Base-by-base conservation (phyloP, 2,113 vertebrate genomes). In the Psittacara wagleri region DNA sequence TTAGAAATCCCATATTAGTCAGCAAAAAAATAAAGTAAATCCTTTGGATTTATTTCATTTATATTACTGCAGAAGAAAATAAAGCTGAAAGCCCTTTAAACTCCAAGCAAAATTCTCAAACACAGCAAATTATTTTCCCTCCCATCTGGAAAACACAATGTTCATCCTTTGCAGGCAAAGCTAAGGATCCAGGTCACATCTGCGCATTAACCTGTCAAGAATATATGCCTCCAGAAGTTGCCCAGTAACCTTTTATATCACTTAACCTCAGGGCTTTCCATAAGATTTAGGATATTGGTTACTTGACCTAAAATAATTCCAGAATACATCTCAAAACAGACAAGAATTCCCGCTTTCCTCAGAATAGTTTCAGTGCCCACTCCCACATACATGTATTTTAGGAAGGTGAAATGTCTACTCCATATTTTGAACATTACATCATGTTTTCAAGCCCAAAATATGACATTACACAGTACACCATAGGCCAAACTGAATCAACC, bases 161-260 rank as follows among this genome's bases (percentile, higher is more conserved):
- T 67, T 79, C 77, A 17, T 78, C 80, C 57, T 80, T 39, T 64
- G 15, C 44, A 61, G 84, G 85, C 52, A 92, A 70, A 92, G 64
- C 73, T 63, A 55, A 72, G 49, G 51, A 90, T 83, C 55, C 72
- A 75, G 80, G 86, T 90, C 95, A 92, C 55, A 94, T 72, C 69
- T 92, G 29, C 35, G 52, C 86, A 88, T 93, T 95, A 96, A 95
- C 83, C 69, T 83, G 43, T 64, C 88, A 88, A 33, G 51, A 94
- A 93, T 75, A 86, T 86, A 88, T 28, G 52, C 17, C 69, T 86
- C 51, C 64, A 57, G 31, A 75, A 92, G 33, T 43, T 73, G 51
- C 83, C 83, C 20, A 7, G 46, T 81, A 81, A 92, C 70, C 70
- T 79, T 85, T 92, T 52, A 7, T n/a, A 84, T 48, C 88, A 94